Conservation (phyloP, 2,113 vertebrate species). For the Coracopsis vasa region DNA sequence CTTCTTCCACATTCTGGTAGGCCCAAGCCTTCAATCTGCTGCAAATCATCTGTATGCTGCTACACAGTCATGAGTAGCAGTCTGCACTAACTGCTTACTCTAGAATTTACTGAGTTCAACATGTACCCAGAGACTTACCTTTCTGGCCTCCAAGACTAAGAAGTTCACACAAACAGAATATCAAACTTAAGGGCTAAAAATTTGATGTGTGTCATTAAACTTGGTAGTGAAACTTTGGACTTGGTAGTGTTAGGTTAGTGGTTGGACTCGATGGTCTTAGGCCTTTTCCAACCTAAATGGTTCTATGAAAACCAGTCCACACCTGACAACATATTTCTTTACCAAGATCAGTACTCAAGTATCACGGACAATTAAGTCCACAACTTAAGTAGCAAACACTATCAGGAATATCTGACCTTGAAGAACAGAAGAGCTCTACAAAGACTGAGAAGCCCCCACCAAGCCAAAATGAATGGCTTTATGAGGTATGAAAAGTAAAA, state of each 20-base stretch:
- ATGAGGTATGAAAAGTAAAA: neutral
- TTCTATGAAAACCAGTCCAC: neutral
- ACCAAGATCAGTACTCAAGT: neutral
- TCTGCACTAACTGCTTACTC: neutral
- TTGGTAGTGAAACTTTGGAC: neutral
- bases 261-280: neutral
- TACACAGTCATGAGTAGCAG: neutral
- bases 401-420: neutral
- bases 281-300: neutral
- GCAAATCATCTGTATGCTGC: neutral
- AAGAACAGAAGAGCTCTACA: neutral
- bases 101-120: neutral
- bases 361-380: neutral
- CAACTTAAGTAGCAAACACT: neutral
- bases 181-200: neutral
- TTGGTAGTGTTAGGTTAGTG: neutral
- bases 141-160: neutral
- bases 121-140: neutral
- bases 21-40: neutral
- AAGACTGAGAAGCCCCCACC: neutral
- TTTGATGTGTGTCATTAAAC: neutral
- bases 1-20: neutral
- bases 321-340: neutral
- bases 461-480: neutral
- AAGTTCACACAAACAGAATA: neutral